Base-by-base conservation (phyloP, 2,113 vertebrate genomes). In the Gobius niger region DNA sequence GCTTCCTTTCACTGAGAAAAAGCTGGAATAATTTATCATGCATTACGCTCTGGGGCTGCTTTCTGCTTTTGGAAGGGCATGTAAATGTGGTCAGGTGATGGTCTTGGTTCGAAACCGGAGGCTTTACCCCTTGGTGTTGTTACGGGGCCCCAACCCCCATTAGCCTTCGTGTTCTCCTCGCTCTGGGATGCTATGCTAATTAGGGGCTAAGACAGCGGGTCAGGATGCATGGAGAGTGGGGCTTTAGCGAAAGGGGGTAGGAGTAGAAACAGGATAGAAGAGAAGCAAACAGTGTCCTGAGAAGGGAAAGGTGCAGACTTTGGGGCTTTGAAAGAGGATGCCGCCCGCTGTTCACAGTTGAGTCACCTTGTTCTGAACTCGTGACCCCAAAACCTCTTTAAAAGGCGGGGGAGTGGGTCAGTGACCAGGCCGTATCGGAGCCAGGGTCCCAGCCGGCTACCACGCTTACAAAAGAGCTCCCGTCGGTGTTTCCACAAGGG, bases 311-410 rank as follows among this genome's bases (percentile, higher is more conserved):
- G 88, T 87, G 76, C 79, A 79, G 80, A 81, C 62, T 51, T 62
- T 65, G 75, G 59, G 49, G 63, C 84, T 91, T 93, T 92, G 88
- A 91, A 92, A 90, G 82, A 84, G 75, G 83, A 91, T 77, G 83
- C 87, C 75, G 67, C 82, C 76, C 42, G 73, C 75, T 70, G 76
- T 82, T 92, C 87, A 88, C 85, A 86, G 84, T 85, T 78, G 81
- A 90, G 86, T 91, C 89, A 90, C 89, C 90, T 91, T 91, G 86
- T 88, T 87, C 70, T 90, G 90, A 92, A 91, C 90, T 81, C 78
- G 34, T 85, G 89, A 92, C 91, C 91, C 89, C 80, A 69, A 85
- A 92, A 87, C 86, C 88, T 86, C 83, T 90, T 91, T 81, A 89
- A 88, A 85, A 90, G 78, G 67, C 60, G 76, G 81, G 81, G 82